Evolutionary conservation across 1,140 invertebrate genomes (phyloP).

Genomic region (Heliconius nattereri): DNA sequence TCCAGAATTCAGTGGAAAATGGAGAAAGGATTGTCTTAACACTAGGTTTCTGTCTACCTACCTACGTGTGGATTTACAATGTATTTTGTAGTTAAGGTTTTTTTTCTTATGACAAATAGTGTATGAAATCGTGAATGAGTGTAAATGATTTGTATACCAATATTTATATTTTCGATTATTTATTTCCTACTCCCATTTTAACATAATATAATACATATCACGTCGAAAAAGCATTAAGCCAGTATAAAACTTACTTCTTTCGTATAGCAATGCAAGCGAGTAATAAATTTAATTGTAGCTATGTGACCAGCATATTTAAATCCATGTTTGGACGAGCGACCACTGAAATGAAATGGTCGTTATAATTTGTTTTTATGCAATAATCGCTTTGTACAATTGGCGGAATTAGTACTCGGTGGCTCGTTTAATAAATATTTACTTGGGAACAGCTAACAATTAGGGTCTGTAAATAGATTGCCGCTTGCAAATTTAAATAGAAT

Average conservation of each 20-base stretch:
- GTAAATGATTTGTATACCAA: too few relatives aligned
- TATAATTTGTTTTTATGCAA: slow-evolving; percentile 38
- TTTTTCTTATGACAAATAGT: too few relatives aligned
- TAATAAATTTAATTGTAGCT: slow-evolving; percentile 51
- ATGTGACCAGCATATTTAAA: slow-evolving; percentile 48
- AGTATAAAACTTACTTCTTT: background rate
- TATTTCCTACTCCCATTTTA: too few relatives aligned
- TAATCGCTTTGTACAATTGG: slow-evolving; percentile 39
- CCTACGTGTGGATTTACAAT: too few relatives aligned
- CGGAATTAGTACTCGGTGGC: slow-evolving; percentile 34
- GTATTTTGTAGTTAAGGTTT: too few relatives aligned
- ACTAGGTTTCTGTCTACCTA: too few relatives aligned
- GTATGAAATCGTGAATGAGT: too few relatives aligned
- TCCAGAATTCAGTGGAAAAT: too few relatives aligned
- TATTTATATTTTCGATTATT: too few relatives aligned
- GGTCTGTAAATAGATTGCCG: slow-evolving; percentile 18
- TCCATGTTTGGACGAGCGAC: slow-evolving; percentile 30
- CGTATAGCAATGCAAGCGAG: background rate
- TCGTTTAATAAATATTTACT: slow-evolving; percentile 38
- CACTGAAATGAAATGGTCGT: slow-evolving; percentile 30
- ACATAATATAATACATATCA: background rate
- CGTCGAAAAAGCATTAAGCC: background rate
- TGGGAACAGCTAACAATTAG: slow-evolving; percentile 29
- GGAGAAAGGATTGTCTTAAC: too few relatives aligned
- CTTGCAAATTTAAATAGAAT: background rate